Evolutionary conservation across 2,888 invertebrate species (phyloP), one percentile per base, ranked within the genome.

Genomic region (Perdita meconis): DNA sequence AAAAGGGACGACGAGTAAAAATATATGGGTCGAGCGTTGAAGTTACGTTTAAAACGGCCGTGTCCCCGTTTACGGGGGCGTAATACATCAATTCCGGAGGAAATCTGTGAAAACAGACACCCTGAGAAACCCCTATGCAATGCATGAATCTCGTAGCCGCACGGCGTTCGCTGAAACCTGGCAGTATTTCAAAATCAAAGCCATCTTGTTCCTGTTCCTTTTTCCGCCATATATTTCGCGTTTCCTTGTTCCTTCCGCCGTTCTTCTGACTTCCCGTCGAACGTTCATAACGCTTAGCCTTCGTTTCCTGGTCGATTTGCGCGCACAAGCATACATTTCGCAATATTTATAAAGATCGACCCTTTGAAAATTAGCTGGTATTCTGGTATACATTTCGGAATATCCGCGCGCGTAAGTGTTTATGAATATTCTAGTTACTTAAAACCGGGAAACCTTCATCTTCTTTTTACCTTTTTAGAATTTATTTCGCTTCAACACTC

Each of bases 101-200:
- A n/a, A 66, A 38, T 6, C 19, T 2, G 1, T 1, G 38, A n/a
- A 26, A 47, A 19, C 19, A 36, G 26, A 64, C 47, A n/a, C 26
- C 24, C 24, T 13, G 34, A 26, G 42, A 16, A 66, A n/a, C n/a
- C n/a, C 13, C 44, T 26, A 63, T 55, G 38, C 30, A 44, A 44
- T 19, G 24, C 10, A 51, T 22, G 57, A 44, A 36, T 71, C 34
- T 42, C 36, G 66, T 50, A 66, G 42, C 57, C 50, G 12, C 19
- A 24, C 40, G n/a, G 22, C 36, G 36, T 26, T 60, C 36, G 16
- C 19, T 26, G 24, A 51, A 65, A 6, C 40, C 8, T 44, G 16
- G 56, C 36, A 51, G 56, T 68, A 63, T 73, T 69, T 63, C 50
- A 10, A 59, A 68, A 53, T 61, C 56, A 68, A 68, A 61, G 60